These are phyloP conservation scores for Ochotona curzoniae DNA, from an alignment of 2,113 vertebrate species.

Conservation along the genomic window DNA sequence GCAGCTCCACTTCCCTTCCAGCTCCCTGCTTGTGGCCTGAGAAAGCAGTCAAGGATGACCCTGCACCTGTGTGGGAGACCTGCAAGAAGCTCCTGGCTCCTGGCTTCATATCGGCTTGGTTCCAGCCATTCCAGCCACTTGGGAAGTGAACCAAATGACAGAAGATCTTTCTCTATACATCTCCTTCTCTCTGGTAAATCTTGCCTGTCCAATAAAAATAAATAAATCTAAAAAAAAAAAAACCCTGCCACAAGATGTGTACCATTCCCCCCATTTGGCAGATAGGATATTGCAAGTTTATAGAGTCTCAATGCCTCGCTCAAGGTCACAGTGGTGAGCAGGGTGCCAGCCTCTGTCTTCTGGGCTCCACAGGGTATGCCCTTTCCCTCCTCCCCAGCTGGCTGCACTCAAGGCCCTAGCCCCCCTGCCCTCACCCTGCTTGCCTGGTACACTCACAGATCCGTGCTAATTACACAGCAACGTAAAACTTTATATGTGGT, in stretches of 20 bases:
- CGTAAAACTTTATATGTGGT: conserved; percentile 80
- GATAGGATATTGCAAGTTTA: not conserved
- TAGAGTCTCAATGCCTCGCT: not conserved
- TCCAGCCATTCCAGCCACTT: too few species aligned
- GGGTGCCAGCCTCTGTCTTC: not conserved
- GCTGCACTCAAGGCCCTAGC: not conserved
- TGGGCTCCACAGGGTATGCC: not conserved
- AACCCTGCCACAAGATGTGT: not conserved
- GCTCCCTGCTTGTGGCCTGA: too few species aligned
- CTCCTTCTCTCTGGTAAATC: too few species aligned
- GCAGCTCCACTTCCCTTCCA: too few species aligned
- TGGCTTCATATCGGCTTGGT: too few species aligned
- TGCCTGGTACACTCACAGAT: conserved; percentile 62
- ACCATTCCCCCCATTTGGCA: not conserved
- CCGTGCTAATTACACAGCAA: conserved; percentile 78
- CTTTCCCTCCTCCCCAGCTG: not conserved
- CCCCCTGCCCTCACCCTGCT: not conserved
- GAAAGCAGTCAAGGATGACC: too few species aligned
- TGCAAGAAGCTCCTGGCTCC: too few species aligned
- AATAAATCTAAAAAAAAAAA: too few species aligned
- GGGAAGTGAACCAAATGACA: too few species aligned
- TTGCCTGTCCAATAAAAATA: too few species aligned
- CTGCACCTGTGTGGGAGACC: too few species aligned
- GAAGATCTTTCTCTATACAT: too few species aligned
- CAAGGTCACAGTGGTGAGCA: not conserved